phyloP scores from a whole-genome alignment of 2,113 vertebrate genomes.

The Thomomys bottae region DNA sequence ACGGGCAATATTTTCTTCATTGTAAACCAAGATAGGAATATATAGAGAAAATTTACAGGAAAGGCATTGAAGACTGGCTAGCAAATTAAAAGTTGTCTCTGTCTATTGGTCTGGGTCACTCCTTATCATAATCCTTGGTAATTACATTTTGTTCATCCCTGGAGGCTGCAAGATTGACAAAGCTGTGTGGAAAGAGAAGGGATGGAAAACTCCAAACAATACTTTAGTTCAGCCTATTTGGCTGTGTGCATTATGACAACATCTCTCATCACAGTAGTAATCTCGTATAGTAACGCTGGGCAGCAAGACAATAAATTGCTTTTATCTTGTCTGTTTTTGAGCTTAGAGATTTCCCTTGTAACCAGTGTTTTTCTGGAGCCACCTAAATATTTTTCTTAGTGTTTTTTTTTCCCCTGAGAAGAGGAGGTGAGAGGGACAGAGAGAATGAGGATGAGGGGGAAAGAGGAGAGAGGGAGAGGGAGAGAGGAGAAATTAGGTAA shows the following conservation, averaged over 20 bases:
- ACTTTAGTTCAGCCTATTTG: conserved; percentile 14
- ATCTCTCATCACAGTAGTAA: conserved; percentile 48
- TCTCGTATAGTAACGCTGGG: conserved; percentile 18
- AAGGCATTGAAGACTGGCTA: conserved; percentile 31
- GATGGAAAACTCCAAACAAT: conserved; percentile 39
- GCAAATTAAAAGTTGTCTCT: conserved; percentile 43
- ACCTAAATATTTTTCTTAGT: conserved; percentile 53
- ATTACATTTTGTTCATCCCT: conserved; percentile 53
- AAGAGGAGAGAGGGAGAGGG: background rate
- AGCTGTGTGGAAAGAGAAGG: conserved; percentile 42
- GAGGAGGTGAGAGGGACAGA: no score
- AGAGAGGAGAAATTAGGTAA: background rate
- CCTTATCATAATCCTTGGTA: conserved; percentile 59
- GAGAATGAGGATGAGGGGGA: no score
- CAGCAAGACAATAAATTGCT: conserved; percentile 38
- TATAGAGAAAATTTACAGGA: background rate
- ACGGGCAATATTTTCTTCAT: background rate
- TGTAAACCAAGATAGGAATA: background rate
- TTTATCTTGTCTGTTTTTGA: conserved; percentile 53
- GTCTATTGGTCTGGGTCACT: conserved; percentile 29
- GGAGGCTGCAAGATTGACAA: conserved; percentile 37
- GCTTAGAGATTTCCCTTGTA: conserved; percentile 50
- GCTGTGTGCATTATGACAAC: conserved; percentile 6
- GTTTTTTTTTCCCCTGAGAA: background rate
- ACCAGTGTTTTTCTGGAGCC: conserved; percentile 40